Base-by-base conservation (phyloP, 1,140 invertebrate genomes). In the Anastrepha obliqua region DNA sequence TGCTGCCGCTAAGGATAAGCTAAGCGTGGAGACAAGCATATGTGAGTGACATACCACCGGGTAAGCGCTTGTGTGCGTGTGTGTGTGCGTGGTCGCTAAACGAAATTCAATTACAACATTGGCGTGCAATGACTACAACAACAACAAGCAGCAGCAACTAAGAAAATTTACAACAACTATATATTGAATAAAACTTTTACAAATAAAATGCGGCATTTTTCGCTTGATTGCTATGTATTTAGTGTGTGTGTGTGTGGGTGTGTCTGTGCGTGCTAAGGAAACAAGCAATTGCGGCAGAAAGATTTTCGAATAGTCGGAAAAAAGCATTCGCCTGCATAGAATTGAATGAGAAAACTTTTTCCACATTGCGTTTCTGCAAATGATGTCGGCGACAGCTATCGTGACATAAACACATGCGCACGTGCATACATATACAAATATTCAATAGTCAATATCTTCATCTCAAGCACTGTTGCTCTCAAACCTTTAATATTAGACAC, bases 271-370 rank as follows among this genome's bases (percentile, higher is more conserved):
- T 51, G 74, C 17, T 81, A 81, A 81, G 74, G 51, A 9, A 81
- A 81, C 74, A 81, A 81, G 74, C 74, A 81, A 81, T 81, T 81
- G 74, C 74, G 74, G 47, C 74, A 81, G 55, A 81, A 81, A 44
- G 74, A 55, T 81, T 81, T 81, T 58, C 74, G 7, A 39, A n/a
- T 15, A 17, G 20, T 39, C n/a, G 0, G 4, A 20, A 2, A 81
- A 47, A 81, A 55, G 3, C 2, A 11, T 55, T n/a, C 64, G 7
- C 4, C n/a, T 55, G 47, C 74, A 29, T 11, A 3, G 74, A 13
- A 81, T 81, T 81, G 74, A 81, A 81, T 81, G 74, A 81, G 74
- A 81, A 81, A 81, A 81, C 47, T 81, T 81, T 81, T 81, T 51
- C 74, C 74, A 81, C 74, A 81, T 6, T 81, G 74, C n/a, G 74